phyloP scores from a whole-genome alignment of 2,797 vertebrate species.

The Falco concolor region DNA sequence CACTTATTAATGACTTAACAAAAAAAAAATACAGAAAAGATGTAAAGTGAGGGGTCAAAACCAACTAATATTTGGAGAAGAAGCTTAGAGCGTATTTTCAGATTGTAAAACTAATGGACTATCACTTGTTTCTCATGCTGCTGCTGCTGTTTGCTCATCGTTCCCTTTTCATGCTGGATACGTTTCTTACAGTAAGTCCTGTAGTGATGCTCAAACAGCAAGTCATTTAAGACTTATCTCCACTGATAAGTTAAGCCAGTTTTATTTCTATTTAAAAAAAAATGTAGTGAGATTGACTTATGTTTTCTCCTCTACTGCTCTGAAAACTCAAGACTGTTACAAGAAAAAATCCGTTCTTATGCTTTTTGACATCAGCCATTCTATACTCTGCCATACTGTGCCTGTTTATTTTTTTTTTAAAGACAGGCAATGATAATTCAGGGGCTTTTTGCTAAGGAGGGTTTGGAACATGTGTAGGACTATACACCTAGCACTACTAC shows the following conservation, averaged over 20 bases:
- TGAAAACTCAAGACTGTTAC: not conserved
- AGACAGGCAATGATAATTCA: not conserved
- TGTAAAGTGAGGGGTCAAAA: not conserved
- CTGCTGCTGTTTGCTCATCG: not conserved
- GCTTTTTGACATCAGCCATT: not conserved
- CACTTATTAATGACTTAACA: not conserved
- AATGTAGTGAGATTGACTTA: not conserved
- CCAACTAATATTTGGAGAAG: not conserved
- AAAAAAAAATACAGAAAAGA: too few species aligned
- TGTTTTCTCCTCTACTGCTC: not conserved
- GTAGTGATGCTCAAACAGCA: not conserved
- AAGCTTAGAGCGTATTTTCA: not conserved
- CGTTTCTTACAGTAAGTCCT: not conserved
- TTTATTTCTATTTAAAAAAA: not conserved
- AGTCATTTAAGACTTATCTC: not conserved
- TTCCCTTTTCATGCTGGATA: not conserved
- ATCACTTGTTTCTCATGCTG: not conserved
- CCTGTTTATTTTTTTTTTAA: not conserved
- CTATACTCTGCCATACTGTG: not conserved
- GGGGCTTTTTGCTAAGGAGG: not conserved
- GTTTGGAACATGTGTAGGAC: not conserved
- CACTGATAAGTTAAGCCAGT: not conserved
- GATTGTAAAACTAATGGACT: not conserved
- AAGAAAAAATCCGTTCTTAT: not conserved
- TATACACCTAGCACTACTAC: not conserved